Evolutionary conservation across 2,888 invertebrate genomes (phyloP), one percentile per base, ranked within the genome.

Genomic region (Eupithecia exiguata): DNA sequence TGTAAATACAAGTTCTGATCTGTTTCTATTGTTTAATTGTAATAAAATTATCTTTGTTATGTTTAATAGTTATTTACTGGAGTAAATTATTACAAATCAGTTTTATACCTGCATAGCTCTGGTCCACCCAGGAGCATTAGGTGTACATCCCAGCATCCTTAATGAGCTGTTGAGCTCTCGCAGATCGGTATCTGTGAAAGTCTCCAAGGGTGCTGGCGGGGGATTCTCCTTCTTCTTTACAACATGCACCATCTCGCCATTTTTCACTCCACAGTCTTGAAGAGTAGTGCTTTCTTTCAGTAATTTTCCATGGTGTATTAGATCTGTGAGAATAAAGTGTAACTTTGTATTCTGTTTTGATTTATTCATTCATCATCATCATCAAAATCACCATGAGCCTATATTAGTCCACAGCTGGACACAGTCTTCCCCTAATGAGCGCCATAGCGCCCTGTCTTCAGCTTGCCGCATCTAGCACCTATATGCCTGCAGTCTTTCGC

Each of bases 261-360:
- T 91, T 80, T 94, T 95, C 5, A 96, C 90, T 6, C 97, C 97
- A 90, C 95, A 96, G 6, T 96, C 95, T 78, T 95, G 94, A 18
- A 97, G 88, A 3, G 96, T 95, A 0, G 81, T 79, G 43, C 94
- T 91, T 82, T 96, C 96, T 82, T 96, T 96, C 71, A 97, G 89
- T 75, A 96, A 94, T 83, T 96, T 95, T 5, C 97, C 97, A 89
- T 96, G 96, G 85, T 96, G 97, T 68, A 97, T 95, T 14, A 97
- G 88, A 88, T 96, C 97, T 97, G 85, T 25, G 12, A 38, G 9
- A 62, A 61, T 25, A 53, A 4, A 53, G 18, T n/a, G 53, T 6
- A 9, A 53, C 18, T 7, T n/a, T 18, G n/a, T 40, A 14, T 40
- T 40, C 40, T 30, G n/a, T n/a, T 30, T 4, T 3, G 4, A 30